A percentile compares a stretch with the other conserved stretches of the same genome.
These are phyloP conservation scores for Helicoverpa zea DNA, from an alignment of 1,140 invertebrate species.

Conservation along the genomic window DNA sequence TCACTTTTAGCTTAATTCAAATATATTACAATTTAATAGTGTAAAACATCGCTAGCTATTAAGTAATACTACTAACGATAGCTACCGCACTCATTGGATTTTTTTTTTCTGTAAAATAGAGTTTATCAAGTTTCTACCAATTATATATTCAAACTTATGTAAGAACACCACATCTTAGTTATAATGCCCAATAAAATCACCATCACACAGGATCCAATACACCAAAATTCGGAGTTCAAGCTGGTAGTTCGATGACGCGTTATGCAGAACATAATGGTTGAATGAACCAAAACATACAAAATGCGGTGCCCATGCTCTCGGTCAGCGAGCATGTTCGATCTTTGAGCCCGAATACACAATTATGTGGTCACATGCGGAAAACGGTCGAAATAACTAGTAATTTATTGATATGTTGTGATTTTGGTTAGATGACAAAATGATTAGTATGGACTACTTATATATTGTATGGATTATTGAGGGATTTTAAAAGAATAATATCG, in stretches of 20 bases:
- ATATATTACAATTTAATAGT: too few relatives aligned
- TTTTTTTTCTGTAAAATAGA: too few relatives aligned
- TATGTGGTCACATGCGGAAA: constrained; percentile 1
- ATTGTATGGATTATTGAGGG: too few relatives aligned
- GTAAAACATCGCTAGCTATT: too few relatives aligned
- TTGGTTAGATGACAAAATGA: background rate
- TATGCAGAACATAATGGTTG: constrained; percentile 5
- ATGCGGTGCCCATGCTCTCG: constrained; percentile 15
- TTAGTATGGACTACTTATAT: too few relatives aligned
- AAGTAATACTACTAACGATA: too few relatives aligned
- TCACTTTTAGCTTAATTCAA: too few relatives aligned
- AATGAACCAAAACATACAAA: constrained; percentile 24
- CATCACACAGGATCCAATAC: background rate
- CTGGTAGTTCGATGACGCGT: background rate
- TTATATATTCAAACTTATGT: background rate
- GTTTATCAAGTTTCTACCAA: background rate
- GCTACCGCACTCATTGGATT: too few relatives aligned
- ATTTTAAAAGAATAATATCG: too few relatives aligned
- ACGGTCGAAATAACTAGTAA: background rate
- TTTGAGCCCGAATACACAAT: constrained; percentile 21
- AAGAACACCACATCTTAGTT: background rate
- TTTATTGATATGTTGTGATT: background rate
- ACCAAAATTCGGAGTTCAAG: background rate
- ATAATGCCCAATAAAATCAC: background rate
- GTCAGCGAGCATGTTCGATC: constrained; percentile 24